Evolutionary conservation across 2,888 invertebrate genomes (phyloP), one percentile per base, ranked within the genome.

Genomic region (Penaeus monodon): DNA sequence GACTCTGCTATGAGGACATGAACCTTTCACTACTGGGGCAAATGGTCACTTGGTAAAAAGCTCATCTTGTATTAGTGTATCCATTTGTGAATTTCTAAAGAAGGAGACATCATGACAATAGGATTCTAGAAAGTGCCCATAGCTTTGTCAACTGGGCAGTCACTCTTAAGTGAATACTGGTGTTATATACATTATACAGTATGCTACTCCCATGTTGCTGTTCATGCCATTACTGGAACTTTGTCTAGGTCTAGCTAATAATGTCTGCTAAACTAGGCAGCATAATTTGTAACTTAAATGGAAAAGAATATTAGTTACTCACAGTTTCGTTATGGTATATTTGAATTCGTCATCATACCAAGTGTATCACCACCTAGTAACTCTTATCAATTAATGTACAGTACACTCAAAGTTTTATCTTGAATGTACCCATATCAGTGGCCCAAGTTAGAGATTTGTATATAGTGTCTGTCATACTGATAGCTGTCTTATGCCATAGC

Each of bases 381-480:
- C 80, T 57, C 57, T 57, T 57, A 57, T 57, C 66, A 64, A 64
- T 80, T 66, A 24, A 64, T 80, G 80, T 80, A 80, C 33, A 80
- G 80, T 66, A 80, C 66, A 80, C 80, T 80, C 66, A 64, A 65
- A 33, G 63, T 81, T 81, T 68, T 68, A 81, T 44, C 70, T 70
- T 81, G 81, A 81, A 68, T 70, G 81, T 68, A 81, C 68, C 79
- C 70, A 81, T 68, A 81, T 81, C 81, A 81, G 70, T 81, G 81
- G 38, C 33, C 70, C 70, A 70, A 65, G 65, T 81, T 70, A 81
- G 81, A 64, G 27, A 29, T 57, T 33, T 79, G 66, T 80, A 66
- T 20, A 66, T 80, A 80, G 79, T 63, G 64, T 80, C 66, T 77
- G 57, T 77, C 27, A 33, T 27, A 77, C 77, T 77, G 77, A 63